These are phyloP conservation scores for Spea bombifrons DNA, from an alignment of 2,113 vertebrate species.

Conservation along the genomic window DNA sequence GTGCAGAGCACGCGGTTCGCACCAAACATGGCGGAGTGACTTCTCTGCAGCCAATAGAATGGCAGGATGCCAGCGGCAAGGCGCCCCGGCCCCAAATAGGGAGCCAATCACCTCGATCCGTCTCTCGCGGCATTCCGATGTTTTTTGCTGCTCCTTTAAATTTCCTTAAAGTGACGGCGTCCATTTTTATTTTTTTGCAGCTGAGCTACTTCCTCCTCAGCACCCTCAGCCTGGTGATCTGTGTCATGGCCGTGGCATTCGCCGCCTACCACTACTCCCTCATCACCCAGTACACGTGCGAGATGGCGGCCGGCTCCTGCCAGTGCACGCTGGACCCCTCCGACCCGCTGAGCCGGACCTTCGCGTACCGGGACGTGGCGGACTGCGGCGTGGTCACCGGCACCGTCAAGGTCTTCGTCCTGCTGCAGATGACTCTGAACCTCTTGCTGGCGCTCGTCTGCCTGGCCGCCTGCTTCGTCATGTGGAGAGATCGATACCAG, in stretches of 20 bases:
- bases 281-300: constrained; percentile 71
- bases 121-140: too few relatives aligned
- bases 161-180: too few relatives aligned
- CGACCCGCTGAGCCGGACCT: constrained; percentile 82
- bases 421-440: constrained; percentile 87
- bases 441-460: constrained; percentile 77
- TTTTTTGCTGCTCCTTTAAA: too few relatives aligned
- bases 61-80: too few relatives aligned
- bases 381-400: constrained; percentile 74
- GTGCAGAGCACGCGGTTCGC: too few relatives aligned
- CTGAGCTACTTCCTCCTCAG: constrained; percentile 88
- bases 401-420: constrained; percentile 76
- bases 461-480: constrained; percentile 77
- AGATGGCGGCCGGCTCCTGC: constrained; percentile 60
- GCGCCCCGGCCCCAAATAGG: too few relatives aligned
- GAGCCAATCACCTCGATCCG: too few relatives aligned
- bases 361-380: constrained; percentile 69
- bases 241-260: constrained; percentile 81
- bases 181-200: constrained; percentile 60
- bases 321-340: constrained; percentile 72
- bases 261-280: constrained; percentile 77
- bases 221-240: constrained; percentile 74
- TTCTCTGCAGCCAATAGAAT: too few relatives aligned
- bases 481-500: constrained; percentile 97
- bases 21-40: too few relatives aligned